These are phyloP conservation scores for Oplegnathus fasciatus DNA, from an alignment of 2,113 vertebrate genomes.

Conservation along the genomic window DNA sequence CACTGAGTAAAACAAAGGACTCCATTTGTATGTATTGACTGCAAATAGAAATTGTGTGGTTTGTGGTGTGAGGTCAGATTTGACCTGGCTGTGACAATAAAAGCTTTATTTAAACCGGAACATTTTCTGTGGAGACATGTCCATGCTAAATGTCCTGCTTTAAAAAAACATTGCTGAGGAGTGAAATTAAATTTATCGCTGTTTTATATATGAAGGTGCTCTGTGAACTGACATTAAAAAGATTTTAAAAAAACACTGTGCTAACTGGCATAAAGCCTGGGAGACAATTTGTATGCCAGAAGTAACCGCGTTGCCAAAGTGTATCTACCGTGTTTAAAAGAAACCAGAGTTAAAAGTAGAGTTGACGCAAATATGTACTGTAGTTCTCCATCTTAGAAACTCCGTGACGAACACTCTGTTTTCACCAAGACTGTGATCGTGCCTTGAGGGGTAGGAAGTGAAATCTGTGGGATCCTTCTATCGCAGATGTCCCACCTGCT, in stretches of 20 bases:
- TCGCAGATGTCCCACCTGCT: constrained; percentile 56
- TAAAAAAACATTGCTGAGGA: background rate
- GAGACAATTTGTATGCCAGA: background rate
- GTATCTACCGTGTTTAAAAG: background rate
- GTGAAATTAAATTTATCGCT: background rate
- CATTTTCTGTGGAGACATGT: background rate
- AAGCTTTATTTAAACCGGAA: background rate
- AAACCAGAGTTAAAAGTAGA: background rate
- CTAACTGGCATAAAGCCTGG: constrained; percentile 1
- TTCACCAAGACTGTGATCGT: constrained; percentile 37
- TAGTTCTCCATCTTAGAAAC: constrained; percentile 7
- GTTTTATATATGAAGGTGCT: background rate
- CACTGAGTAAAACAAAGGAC: background rate
- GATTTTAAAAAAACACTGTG: background rate
- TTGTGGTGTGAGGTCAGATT: background rate
- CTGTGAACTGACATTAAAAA: background rate
- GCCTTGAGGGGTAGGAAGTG: constrained; percentile 43
- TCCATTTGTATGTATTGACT: background rate
- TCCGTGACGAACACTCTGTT: constrained; percentile 11
- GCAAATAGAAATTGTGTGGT: background rate
- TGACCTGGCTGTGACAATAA: background rate
- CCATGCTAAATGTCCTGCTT: background rate
- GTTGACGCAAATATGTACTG: background rate
- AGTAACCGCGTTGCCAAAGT: background rate
- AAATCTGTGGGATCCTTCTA: constrained; percentile 52